Base-by-base conservation (phyloP, 1,140 invertebrate species). In the Leptopilina boulardi region DNA sequence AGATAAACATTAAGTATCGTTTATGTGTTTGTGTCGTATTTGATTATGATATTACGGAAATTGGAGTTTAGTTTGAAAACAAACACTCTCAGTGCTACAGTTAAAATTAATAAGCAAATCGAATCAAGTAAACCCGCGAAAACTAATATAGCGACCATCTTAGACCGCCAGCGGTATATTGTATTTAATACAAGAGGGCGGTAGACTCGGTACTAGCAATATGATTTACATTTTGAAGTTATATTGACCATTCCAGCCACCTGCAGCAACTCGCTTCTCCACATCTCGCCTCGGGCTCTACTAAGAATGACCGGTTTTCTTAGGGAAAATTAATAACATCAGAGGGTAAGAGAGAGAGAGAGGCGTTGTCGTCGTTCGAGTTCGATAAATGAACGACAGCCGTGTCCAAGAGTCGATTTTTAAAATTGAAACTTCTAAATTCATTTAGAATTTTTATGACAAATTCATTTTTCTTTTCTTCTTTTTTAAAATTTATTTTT, bases 141-240 rank as follows among this genome's bases (percentile, higher is more conserved):
- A 88, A 87, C 87, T 89, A 88, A 88, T 88, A 87, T 87, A 85
- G 78, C 77, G 73, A 72, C 11, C 76, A 56, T 79, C 51, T 79
- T 81, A 74, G 75, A 73, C 76, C 74, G 41, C 66, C 70, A 76
- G 76, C 83, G 72, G 77, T 83, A n/a, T n/a, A 73, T 80, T 72
- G 76, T 75, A 70, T 83, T 85, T 88, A 84, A 87, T 87, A 85
- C 83, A 38, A 66, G 73, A 70, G 74, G 82, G 75, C 79, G 70
- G 79, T 80, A 81, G 77, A 83, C 79, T 80, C 70, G 79, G 84
- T 84, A 85, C 85, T 79, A 85, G 87, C 87, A 90, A 91, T 91
- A 89, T 89, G 89, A 91, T 91, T 91, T 91, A 91, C 90, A 91
- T 91, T 91, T 91, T 91, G 86, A 79, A 84, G 87, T 86, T 87